Conservation (phyloP, 1,140 invertebrate genomes). For the Orius insidiosus region DNA sequence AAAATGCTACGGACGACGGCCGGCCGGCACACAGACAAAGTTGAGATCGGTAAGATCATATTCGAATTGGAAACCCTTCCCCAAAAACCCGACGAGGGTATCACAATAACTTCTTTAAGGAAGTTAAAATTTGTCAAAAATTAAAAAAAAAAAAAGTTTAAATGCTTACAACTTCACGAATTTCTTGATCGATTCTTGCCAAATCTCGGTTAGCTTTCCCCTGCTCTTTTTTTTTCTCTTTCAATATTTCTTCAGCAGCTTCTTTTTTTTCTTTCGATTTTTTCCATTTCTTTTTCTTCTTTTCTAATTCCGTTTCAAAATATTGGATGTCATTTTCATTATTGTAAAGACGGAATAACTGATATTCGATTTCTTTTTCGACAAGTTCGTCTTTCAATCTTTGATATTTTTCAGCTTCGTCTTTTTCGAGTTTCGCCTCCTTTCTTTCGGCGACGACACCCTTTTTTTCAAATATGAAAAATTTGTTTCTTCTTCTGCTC, state of each 20-base stretch:
- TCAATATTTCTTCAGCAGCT: slow-evolving; percentile 74
- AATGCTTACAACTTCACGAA: slow-evolving; percentile 64
- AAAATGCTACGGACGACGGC: too few relatives aligned
- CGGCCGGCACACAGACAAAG: too few relatives aligned
- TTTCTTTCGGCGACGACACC: slow-evolving; percentile 95
- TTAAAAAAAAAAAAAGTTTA: slow-evolving; percentile 12
- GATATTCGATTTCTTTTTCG: slow-evolving; percentile 78
- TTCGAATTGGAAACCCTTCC: too few relatives aligned
- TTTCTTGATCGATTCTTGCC: slow-evolving; percentile 84
- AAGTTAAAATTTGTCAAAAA: too few relatives aligned
- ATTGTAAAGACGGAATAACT: slow-evolving; percentile 84
- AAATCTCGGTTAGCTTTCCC: slow-evolving; percentile 70
- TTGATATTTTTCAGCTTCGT: slow-evolving; percentile 96
- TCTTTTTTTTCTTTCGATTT: slow-evolving; percentile 70
- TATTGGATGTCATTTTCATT: slow-evolving; percentile 86
- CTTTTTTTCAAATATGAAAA: slow-evolving; percentile 98
- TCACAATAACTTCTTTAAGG: too few relatives aligned
- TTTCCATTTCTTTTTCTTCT: slow-evolving; percentile 67
- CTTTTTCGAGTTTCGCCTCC: slow-evolving; percentile 95
- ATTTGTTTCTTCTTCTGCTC: slow-evolving; percentile 95
- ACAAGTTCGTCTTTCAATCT: slow-evolving; percentile 82
- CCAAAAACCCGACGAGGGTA: too few relatives aligned
- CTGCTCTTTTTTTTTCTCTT: slow-evolving; percentile 84
- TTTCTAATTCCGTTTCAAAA: slow-evolving; percentile 58
- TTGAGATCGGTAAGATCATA: too few relatives aligned